Evolutionary conservation across 2,113 vertebrate species (phyloP).

Genomic region (Nesospiza acunhae): DNA sequence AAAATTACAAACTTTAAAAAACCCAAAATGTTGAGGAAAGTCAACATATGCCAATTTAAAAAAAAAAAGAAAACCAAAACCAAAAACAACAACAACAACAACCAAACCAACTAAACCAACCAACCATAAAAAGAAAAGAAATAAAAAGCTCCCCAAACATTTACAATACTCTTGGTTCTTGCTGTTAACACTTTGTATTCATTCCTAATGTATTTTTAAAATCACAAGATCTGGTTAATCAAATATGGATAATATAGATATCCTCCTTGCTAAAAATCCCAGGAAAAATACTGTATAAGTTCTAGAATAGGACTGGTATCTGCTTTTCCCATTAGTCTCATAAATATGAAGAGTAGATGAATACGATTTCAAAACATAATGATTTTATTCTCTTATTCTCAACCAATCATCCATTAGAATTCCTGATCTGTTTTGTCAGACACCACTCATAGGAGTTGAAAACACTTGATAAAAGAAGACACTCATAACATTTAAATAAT

Average conservation of each 20-base stretch:
- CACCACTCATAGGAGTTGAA: background rate
- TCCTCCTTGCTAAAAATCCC: background rate
- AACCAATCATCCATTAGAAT: background rate
- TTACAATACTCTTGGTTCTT: background rate
- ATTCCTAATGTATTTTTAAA: background rate
- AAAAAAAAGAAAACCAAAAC: background rate
- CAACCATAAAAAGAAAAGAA: background rate
- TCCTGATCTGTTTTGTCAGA: background rate
- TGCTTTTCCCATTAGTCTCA: background rate
- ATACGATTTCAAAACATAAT: background rate
- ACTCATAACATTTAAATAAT: background rate
- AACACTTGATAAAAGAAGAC: background rate
- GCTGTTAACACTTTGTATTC: background rate
- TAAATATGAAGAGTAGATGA: background rate
- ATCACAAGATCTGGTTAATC: background rate
- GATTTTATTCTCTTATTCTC: background rate
- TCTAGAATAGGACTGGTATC: background rate
- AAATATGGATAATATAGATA: background rate
- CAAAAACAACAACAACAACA: background rate
- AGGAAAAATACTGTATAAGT: background rate
- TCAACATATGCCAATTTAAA: background rate
- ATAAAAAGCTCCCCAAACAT: background rate
- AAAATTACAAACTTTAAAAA: background rate
- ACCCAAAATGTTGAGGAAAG: background rate
- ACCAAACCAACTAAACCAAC: background rate